phyloP scores from a whole-genome alignment of 2,797 vertebrate genomes.

The Polyboroides typus region DNA sequence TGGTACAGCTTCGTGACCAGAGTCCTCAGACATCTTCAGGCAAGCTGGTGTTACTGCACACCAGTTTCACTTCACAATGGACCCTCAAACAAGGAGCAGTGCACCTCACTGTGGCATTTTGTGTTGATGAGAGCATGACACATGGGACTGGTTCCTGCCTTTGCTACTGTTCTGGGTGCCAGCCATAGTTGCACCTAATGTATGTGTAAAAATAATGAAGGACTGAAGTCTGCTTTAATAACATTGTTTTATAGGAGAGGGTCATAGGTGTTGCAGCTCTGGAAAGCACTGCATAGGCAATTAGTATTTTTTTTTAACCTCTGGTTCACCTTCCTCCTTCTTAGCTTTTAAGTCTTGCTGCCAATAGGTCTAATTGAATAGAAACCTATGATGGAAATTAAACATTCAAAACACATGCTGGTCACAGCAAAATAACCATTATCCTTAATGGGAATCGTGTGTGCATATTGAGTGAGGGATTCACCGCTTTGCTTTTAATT shows the following conservation, averaged over 20 bases:
- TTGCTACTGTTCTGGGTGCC: not conserved
- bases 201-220: not conserved
- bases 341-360: not conserved
- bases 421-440: constrained; percentile 26
- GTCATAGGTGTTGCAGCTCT: not conserved
- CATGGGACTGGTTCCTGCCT: not conserved
- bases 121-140: not conserved
- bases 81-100: not conserved
- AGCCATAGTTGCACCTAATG: not conserved
- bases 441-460: not conserved
- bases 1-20: not conserved
- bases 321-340: not conserved
- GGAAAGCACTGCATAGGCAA: not conserved
- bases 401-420: not conserved
- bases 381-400: constrained; percentile 35
- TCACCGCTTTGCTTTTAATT: constrained; percentile 22
- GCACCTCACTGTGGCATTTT: not conserved
- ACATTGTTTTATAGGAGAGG: not conserved
- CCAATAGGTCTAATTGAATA: constrained; percentile 12
- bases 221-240: not conserved
- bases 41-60: not conserved
- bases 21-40: not conserved
- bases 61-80: not conserved
- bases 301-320: not conserved
- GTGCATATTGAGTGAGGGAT: not conserved